Percentiles rank a stretch among this genome's conserved stretches.
These are phyloP conservation scores for Notothenia rossii DNA, from an alignment of 2,113 vertebrate species.

Conservation along the genomic window DNA sequence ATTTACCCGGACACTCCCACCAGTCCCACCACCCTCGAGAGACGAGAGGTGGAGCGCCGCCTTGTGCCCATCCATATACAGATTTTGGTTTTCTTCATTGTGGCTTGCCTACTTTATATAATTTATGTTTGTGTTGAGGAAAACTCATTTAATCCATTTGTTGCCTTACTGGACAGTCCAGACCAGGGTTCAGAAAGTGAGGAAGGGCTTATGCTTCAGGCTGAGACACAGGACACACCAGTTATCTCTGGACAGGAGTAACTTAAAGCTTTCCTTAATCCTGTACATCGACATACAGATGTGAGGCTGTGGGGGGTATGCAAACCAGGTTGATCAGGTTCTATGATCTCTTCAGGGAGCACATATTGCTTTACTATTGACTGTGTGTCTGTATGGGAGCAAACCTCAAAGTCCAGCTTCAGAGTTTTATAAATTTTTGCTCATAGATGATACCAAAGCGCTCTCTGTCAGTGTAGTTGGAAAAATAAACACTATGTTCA, in stretches of 20 bases:
- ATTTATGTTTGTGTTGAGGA: conserved; percentile 78
- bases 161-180: conserved; percentile 50
- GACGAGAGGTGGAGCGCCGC: conserved; percentile 53
- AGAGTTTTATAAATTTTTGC: background rate
- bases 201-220: conserved; percentile 11
- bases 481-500: background rate
- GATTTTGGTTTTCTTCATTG: conserved; percentile 77
- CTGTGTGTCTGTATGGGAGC: background rate
- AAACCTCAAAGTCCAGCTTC: conserved; percentile 18
- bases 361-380: background rate
- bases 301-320: background rate
- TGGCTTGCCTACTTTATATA: conserved; percentile 80
- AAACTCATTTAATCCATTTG: conserved; percentile 47
- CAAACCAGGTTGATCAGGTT: background rate
- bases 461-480: background rate
- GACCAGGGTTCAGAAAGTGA: conserved; percentile 26
- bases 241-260: conserved; percentile 36
- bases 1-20: conserved; percentile 69
- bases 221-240: conserved; percentile 27
- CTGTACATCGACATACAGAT: background rate
- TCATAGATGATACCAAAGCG: background rate
- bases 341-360: conserved; percentile 4
- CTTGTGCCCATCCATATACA: conserved; percentile 78
- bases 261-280: background rate
- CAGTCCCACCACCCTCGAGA: conserved; percentile 70